phyloP scores from a whole-genome alignment of 1,140 invertebrate species.

The Tetranychus cinnabarinus region DNA sequence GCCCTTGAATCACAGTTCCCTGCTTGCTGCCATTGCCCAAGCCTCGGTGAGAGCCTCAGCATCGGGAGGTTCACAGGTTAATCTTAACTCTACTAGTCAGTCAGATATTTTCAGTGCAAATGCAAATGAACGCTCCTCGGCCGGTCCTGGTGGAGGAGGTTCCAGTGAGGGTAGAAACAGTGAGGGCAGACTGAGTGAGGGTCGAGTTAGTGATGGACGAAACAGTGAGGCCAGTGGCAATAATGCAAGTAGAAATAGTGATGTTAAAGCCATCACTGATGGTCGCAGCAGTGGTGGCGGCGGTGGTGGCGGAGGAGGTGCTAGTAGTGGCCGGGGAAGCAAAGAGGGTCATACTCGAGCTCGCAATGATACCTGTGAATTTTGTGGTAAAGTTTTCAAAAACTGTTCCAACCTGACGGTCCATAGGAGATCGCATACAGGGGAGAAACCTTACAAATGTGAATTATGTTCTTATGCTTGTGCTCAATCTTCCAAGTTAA shows the following conservation, averaged over 20 bases:
- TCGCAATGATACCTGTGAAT: slow-evolving; percentile 91
- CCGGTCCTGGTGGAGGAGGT: slow-evolving; percentile 8
- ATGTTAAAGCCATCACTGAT: neutral
- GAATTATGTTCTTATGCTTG: slow-evolving; percentile 96
- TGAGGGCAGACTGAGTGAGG: neutral
- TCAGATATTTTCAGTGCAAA: neutral
- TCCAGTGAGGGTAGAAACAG: neutral
- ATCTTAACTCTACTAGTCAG: neutral
- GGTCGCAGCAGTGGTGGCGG: neutral
- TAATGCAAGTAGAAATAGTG: neutral
- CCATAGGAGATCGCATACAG: slow-evolving; percentile 81
- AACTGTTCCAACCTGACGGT: slow-evolving; percentile 96
- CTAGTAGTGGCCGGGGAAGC: slow-evolving; percentile 7
- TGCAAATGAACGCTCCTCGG: neutral
- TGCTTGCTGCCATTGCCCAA: no score
- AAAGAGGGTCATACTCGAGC: slow-evolving; percentile 23
- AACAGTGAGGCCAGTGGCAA: no score
- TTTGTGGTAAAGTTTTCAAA: slow-evolving; percentile 93
- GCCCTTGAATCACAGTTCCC: no score
- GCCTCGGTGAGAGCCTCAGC: no score
- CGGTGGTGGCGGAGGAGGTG: slow-evolving; percentile 8
- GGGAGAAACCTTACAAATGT: slow-evolving; percentile 98
- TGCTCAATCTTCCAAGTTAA: slow-evolving; percentile 94
- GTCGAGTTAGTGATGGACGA: neutral
- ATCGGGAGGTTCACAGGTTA: neutral